Evolutionary conservation across 1,140 invertebrate genomes (phyloP).

Genomic region (Drosophila prosaltans): DNA sequence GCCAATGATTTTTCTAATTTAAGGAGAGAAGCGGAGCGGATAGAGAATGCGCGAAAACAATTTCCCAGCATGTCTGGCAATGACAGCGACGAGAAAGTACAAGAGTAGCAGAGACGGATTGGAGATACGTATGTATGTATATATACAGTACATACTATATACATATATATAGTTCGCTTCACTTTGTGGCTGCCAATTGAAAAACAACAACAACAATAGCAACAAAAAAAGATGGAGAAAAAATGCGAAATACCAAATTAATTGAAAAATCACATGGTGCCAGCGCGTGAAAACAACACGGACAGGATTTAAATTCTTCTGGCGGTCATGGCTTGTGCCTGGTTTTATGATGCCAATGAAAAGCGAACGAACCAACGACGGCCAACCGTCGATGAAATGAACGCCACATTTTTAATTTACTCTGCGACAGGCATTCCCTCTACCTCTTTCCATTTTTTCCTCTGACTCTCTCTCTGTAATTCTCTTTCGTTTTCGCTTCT

Average conservation of each 20-base stretch:
- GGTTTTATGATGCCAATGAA: constrained; percentile 66
- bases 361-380: constrained; percentile 22
- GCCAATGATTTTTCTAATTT: constrained; percentile 78
- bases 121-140: not conserved
- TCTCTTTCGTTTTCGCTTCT: constrained; percentile 23
- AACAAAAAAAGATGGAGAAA: constrained; percentile 34
- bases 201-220: constrained; percentile 4
- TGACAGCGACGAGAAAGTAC: constrained; percentile 51
- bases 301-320: constrained; percentile 39
- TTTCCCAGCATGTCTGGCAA: constrained; percentile 60
- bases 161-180: constrained; percentile 6
- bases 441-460: constrained; percentile 29
- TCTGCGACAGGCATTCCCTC: constrained; percentile 30
- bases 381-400: constrained; percentile 25
- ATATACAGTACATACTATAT: not conserved
- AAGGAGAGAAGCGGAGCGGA: constrained; percentile 14
- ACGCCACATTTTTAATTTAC: constrained; percentile 77
- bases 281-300: constrained; percentile 2
- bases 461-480: constrained; percentile 3
- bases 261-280: constrained; percentile 73
- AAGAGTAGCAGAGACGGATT: not conserved
- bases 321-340: constrained; percentile 35
- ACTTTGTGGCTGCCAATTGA: constrained; percentile 44
- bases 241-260: constrained; percentile 66
- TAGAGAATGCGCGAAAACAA: constrained; percentile 58